phyloP scores from a whole-genome alignment of 2,797 vertebrate genomes.

The Brachymystax lenok region DNA sequence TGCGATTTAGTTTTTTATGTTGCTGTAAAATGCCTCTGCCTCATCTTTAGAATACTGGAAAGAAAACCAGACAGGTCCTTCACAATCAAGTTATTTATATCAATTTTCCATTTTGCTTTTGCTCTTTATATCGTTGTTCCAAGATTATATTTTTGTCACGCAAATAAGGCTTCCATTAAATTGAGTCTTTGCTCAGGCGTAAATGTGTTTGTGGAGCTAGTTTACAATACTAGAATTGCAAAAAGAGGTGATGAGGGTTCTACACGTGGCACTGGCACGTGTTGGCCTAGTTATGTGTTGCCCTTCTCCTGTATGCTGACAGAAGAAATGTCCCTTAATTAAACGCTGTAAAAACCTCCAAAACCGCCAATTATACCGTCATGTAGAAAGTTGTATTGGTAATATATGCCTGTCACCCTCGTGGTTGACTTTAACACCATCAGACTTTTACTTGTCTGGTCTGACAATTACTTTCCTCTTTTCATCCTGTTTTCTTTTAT shows the following conservation, averaged over 20 bases:
- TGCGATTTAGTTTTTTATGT: conserved; percentile 8
- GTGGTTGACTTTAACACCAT: not conserved
- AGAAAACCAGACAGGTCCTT: conserved; percentile 3
- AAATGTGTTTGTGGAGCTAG: not conserved
- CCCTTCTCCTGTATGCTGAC: not conserved
- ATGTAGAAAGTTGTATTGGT: not conserved
- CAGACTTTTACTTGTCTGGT: not conserved
- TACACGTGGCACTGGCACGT: not conserved
- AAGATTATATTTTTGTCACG: conserved; percentile 1
- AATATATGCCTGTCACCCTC: not conserved
- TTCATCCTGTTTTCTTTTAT: not conserved
- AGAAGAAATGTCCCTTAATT: not conserved
- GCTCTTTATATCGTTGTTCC: not conserved
- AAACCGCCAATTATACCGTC: not conserved
- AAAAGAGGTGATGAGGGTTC: not conserved
- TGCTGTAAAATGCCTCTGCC: not conserved
- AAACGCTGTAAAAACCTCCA: not conserved
- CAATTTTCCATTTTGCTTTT: not conserved
- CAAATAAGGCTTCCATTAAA: conserved; percentile 5
- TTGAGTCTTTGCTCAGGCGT: not conserved
- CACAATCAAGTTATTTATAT: not conserved
- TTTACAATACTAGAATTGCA: not conserved
- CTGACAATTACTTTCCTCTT: not conserved
- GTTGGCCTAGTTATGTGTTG: not conserved
- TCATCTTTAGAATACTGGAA: not conserved